Conservation (phyloP, 2,888 invertebrate species). For the Adela reaumurella region DNA sequence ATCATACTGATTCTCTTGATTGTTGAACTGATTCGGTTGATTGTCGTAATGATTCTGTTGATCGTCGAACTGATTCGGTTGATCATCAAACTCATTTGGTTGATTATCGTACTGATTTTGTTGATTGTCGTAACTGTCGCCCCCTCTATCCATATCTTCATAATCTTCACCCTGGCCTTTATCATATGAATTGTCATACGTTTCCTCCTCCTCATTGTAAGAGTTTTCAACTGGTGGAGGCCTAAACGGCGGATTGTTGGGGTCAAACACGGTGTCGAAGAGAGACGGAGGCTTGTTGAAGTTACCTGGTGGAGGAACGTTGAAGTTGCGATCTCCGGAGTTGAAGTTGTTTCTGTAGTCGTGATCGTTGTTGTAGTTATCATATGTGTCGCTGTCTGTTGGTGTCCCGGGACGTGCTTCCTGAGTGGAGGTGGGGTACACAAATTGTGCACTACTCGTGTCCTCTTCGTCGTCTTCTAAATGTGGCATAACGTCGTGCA, state of each 20-base stretch:
- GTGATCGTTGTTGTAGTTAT: constrained; percentile 4
- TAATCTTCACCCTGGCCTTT: constrained; percentile 11
- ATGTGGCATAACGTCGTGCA: constrained; percentile 73
- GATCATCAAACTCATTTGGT: too few relatives aligned
- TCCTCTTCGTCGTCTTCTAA: constrained; percentile 60
- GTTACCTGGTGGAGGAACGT: constrained; percentile 14
- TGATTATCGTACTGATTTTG: too few relatives aligned
- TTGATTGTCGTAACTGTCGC: too few relatives aligned
- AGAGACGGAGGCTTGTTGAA: constrained; percentile 28
- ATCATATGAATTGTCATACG: constrained; percentile 27
- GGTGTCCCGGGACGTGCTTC: constrained; percentile 5
- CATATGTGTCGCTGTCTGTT: background rate
- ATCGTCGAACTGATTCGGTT: too few relatives aligned
- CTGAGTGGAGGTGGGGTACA: constrained; percentile 24
- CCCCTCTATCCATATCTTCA: constrained; percentile 28
- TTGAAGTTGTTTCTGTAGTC: constrained; percentile 7
- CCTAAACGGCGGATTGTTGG: constrained; percentile 26
- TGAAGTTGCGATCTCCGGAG: constrained; percentile 5
- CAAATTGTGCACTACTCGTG: constrained; percentile 40
- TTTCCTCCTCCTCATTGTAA: constrained; percentile 23
- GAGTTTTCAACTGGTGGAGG: constrained; percentile 25
- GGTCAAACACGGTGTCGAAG: constrained; percentile 24
- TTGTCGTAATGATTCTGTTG: too few relatives aligned
- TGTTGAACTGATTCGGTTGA: too few relatives aligned
- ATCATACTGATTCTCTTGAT: too few relatives aligned